Conservation (phyloP, 2,797 vertebrate species). For the Hydrolagus colliei region DNA sequence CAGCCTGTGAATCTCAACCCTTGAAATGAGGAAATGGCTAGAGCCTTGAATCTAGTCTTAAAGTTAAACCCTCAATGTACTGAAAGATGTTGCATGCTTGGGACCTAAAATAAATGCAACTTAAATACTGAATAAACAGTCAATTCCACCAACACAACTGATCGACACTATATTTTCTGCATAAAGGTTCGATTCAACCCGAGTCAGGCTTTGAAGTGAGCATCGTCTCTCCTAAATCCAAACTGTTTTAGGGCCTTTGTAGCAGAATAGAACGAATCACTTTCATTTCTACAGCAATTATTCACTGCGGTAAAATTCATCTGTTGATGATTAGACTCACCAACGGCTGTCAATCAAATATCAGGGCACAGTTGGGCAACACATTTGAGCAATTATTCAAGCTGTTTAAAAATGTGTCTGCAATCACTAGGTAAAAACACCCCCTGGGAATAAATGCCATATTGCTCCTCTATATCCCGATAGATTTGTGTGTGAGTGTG, state of each 20-base stretch:
- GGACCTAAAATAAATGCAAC: background rate
- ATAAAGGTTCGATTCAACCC: background rate
- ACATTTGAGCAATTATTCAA: slow-evolving; percentile 31
- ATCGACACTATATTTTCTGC: background rate
- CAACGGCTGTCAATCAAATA: slow-evolving; percentile 28
- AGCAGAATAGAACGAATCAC: slow-evolving; percentile 28
- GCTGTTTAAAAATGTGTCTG: slow-evolving; percentile 32
- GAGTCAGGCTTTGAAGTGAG: background rate
- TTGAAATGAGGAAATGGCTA: background rate
- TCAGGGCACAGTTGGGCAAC: slow-evolving; percentile 27
- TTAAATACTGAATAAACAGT: background rate
- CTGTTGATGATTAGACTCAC: slow-evolving; percentile 25
- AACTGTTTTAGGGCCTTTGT: slow-evolving; percentile 29
- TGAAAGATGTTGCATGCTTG: background rate
- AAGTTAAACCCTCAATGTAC: background rate
- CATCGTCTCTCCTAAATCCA: slow-evolving; percentile 1
- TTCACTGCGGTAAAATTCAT: slow-evolving; percentile 26
- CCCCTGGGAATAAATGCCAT: background rate
- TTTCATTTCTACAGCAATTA: slow-evolving; percentile 24
- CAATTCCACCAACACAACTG: background rate
- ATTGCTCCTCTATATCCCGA: background rate
- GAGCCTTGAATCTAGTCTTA: background rate
- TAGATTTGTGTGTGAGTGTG: background rate
- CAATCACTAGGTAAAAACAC: slow-evolving; percentile 16
- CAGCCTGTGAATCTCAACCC: background rate